phyloP scores from a whole-genome alignment of 2,113 vertebrate genomes.

The Oceanodroma tethys region DNA sequence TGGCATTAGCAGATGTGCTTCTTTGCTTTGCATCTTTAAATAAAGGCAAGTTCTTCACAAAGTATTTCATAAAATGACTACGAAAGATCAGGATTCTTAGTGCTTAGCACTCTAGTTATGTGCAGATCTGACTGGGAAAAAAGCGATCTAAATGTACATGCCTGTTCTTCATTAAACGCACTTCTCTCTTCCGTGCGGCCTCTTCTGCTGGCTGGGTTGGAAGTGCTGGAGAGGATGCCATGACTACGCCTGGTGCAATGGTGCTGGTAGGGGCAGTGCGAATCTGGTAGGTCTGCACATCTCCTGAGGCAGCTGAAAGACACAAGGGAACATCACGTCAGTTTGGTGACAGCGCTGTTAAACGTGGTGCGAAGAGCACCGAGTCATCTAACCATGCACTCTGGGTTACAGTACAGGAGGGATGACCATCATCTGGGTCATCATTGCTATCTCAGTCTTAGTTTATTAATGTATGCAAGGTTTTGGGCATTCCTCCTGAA shows the following conservation, averaged over 20 bases:
- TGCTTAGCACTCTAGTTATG: neutral
- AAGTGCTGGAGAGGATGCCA: conserved; percentile 91
- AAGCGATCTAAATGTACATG: conserved; percentile 19
- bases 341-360: neutral
- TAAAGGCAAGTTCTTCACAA: neutral
- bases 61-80: neutral
- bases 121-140: neutral
- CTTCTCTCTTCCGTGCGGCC: conserved; percentile 94
- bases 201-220: conserved; percentile 89
- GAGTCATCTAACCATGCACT: neutral
- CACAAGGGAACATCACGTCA: neutral
- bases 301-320: conserved; percentile 88
- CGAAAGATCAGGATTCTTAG: neutral
- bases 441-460: neutral
- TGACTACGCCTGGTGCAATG: conserved; percentile 92
- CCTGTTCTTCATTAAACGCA: conserved; percentile 99
- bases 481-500: neutral
- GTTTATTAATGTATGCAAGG: neutral
- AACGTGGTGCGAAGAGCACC: neutral
- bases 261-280: conserved; percentile 90
- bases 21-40: neutral
- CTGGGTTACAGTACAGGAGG: neutral
- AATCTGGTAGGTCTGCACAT: conserved; percentile 98
- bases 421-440: neutral
- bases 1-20: neutral